Conservation (phyloP, 1,140 invertebrate genomes). For the Zaprionus ghesquierei region DNA sequence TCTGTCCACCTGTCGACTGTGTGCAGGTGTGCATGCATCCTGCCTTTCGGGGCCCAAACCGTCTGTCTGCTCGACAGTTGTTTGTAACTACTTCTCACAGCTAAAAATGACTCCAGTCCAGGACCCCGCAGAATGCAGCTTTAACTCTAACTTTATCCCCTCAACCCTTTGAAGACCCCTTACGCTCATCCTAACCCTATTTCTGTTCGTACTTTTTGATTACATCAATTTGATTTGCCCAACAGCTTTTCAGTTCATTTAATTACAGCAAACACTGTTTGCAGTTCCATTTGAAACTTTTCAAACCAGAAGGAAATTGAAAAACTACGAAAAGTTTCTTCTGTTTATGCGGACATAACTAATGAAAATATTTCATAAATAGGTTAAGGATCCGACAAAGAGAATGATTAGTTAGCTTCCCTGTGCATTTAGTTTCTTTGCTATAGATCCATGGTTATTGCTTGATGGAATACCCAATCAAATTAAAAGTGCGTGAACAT, state of each 20-base stretch:
- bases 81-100: conserved; percentile 7
- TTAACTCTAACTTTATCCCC: neutral
- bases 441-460: too few relatives aligned
- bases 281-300: neutral
- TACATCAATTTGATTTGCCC: conserved; percentile 5
- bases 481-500: too few relatives aligned
- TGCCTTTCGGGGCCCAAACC: conserved; percentile 15
- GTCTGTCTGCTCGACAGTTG: neutral
- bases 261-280: neutral
- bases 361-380: too few relatives aligned
- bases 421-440: too few relatives aligned
- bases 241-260: neutral
- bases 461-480: too few relatives aligned
- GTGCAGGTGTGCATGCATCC: conserved; percentile 25
- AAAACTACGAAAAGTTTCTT: neutral
- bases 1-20: neutral
- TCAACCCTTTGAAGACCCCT: too few relatives aligned
- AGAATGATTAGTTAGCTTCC: too few relatives aligned
- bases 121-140: neutral
- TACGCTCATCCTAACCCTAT: neutral
- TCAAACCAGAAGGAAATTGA: neutral
- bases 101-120: neutral
- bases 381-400: too few relatives aligned
- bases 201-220: neutral
- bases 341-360: too few relatives aligned